phyloP scores from a whole-genome alignment of 2,888 invertebrate species.

The Zele albiditarsus region DNA sequence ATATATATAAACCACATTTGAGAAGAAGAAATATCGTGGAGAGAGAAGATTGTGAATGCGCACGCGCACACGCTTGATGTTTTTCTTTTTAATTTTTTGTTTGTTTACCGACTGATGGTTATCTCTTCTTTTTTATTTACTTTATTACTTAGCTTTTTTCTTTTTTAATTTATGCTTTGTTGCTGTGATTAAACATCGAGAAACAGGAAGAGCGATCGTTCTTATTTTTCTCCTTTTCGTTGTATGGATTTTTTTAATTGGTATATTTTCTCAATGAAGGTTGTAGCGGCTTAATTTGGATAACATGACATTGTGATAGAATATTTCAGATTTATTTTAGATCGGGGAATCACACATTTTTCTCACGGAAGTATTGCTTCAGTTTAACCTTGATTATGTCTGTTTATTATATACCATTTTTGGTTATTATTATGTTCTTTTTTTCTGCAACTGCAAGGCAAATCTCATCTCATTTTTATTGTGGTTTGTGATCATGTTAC shows the following conservation, averaged over 20 bases:
- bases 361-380: not conserved
- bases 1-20: constrained; percentile 33
- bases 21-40: constrained; percentile 26
- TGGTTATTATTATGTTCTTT: not conserved
- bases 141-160: not conserved
- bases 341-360: not conserved
- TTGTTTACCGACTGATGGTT: not conserved
- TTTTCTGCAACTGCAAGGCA: not conserved
- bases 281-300: not conserved
- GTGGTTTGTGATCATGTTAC: not conserved
- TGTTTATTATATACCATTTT: not conserved
- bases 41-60: not conserved
- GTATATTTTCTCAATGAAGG: not conserved
- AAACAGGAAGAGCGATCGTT: not conserved
- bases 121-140: not conserved
- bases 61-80: not conserved
- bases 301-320: not conserved
- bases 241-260: not conserved
- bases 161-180: not conserved
- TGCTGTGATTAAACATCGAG: not conserved
- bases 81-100: constrained; percentile 12
- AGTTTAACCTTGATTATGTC: not conserved
- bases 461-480: constrained; percentile 1
- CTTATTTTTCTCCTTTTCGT: not conserved
- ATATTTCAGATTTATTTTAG: not conserved